Percentiles rank a stretch among this genome's conserved stretches.
These are phyloP conservation scores for Coptotermes formosanus DNA, from an alignment of 1,140 invertebrate species.

Conservation along the genomic window DNA sequence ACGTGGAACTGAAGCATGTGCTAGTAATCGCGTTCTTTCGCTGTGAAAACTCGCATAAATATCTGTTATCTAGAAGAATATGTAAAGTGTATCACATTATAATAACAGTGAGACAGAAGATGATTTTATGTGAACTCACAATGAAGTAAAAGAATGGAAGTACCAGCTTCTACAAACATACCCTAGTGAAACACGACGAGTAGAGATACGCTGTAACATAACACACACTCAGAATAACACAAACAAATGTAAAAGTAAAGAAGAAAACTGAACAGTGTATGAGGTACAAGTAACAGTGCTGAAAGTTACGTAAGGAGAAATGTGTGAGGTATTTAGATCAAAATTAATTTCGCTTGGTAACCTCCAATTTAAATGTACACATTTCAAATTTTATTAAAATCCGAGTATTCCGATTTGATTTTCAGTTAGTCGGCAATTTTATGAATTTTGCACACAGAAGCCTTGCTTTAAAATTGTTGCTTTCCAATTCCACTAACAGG, in stretches of 20 bases:
- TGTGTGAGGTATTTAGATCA: too few relatives aligned
- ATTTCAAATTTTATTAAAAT: too few relatives aligned
- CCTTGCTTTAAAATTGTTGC: too few relatives aligned
- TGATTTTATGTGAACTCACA: neutral
- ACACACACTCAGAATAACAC: neutral
- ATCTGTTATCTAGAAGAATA: neutral
- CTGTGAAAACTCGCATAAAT: neutral
- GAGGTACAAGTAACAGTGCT: neutral
- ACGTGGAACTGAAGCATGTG: neutral
- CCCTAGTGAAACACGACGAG: neutral
- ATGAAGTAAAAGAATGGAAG: neutral
- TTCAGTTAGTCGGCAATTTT: too few relatives aligned
- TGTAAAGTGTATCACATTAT: neutral
- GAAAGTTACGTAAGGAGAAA: neutral
- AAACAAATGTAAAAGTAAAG: neutral
- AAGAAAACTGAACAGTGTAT: neutral
- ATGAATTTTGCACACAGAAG: too few relatives aligned
- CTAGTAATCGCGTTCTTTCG: neutral
- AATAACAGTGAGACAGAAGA: neutral
- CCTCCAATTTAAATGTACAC: too few relatives aligned
- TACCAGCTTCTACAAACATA: neutral
- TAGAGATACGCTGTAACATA: neutral
- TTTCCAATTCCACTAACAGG: too few relatives aligned
- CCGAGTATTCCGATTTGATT: too few relatives aligned
- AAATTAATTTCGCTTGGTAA: too few relatives aligned